Conservation (phyloP, 2,113 vertebrate species). For the Rostratula benghalensis region DNA sequence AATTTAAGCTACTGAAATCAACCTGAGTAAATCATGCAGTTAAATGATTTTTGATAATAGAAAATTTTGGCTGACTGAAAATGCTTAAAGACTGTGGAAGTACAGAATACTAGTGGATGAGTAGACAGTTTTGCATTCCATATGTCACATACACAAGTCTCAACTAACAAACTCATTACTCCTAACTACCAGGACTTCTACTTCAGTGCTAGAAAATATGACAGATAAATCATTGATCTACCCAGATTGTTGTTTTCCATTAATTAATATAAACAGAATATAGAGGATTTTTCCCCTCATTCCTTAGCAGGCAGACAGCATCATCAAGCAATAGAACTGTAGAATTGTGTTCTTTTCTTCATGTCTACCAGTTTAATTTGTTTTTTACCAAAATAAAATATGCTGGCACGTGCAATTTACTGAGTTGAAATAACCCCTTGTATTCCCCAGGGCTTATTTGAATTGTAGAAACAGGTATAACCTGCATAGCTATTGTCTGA, state of each 20-base stretch:
- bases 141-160: conserved; percentile 39
- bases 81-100: conserved; percentile 65
- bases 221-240: neutral
- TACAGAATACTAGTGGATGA: conserved; percentile 34
- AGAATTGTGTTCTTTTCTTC: neutral
- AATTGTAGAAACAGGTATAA: neutral
- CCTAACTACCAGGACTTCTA: conserved; percentile 40
- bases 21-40: conserved; percentile 77
- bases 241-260: neutral
- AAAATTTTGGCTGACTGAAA: conserved; percentile 79
- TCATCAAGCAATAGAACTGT: neutral
- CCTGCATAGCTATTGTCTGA: neutral
- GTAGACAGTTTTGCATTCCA: conserved; percentile 55
- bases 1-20: conserved; percentile 76
- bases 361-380: neutral
- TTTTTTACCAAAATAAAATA: neutral
- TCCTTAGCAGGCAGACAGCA: neutral
- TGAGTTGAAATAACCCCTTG: neutral
- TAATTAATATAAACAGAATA: neutral
- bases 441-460: neutral
- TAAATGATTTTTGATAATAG: conserved; percentile 82
- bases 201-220: conserved; percentile 49
- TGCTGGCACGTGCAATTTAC: neutral
- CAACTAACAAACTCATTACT: conserved; percentile 47
- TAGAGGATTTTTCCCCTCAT: neutral